A percentile compares a stretch with the other conserved stretches of the same genome.
phyloP scores from a whole-genome alignment of 2,888 invertebrate genomes.

The Plagodis dolabraria region DNA sequence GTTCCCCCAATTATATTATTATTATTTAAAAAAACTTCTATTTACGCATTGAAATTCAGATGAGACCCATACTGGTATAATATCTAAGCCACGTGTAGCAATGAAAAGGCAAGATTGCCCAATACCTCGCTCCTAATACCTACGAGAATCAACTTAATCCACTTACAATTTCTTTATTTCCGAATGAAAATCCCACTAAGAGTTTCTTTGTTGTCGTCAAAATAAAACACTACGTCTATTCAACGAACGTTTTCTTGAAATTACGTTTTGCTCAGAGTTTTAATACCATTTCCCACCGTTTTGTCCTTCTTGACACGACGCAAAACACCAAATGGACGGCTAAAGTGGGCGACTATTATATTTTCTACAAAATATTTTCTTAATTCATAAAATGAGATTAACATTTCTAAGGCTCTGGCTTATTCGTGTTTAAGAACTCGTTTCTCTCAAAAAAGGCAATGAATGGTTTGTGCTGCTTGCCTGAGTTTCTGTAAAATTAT shows the following conservation, averaged over 20 bases:
- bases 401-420: conserved; percentile 32
- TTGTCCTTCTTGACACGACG: conserved; percentile 40
- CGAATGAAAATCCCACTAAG: conserved; percentile 62
- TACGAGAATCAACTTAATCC: conserved; percentile 61
- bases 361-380: conserved; percentile 41
- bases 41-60: too few relatives aligned
- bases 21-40: too few relatives aligned
- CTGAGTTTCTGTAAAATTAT: conserved; percentile 10
- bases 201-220: conserved; percentile 62
- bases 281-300: conserved; percentile 50
- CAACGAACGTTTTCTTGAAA: conserved; percentile 49
- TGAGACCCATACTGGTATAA: conserved; percentile 11
- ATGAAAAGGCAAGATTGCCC: conserved; percentile 60
- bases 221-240: conserved; percentile 56
- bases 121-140: conserved; percentile 60
- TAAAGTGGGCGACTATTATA: conserved; percentile 44
- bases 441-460: conserved; percentile 27
- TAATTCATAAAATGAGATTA: conserved; percentile 38
- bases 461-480: conserved; percentile 16
- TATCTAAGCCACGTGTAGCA: conserved; percentile 47
- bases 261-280: conserved; percentile 54
- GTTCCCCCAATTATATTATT: too few relatives aligned
- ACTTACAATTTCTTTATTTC: conserved; percentile 61
- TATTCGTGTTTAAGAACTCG: conserved; percentile 28
- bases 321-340: conserved; percentile 48